phyloP scores from a whole-genome alignment of 2,797 vertebrate species.

The Sebastes matsubarae region DNA sequence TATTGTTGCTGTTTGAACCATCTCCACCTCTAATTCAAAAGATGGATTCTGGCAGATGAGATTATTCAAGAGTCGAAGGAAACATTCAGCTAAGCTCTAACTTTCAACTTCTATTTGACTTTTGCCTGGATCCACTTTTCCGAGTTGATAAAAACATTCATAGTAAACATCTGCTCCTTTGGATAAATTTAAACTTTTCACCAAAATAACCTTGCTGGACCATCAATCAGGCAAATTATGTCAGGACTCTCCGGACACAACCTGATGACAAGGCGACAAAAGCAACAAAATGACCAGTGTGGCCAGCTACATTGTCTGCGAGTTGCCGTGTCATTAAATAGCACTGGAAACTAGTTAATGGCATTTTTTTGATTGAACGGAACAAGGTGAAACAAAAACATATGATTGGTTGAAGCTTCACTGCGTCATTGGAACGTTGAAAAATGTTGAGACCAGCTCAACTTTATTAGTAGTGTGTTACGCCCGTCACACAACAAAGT shows the following conservation, averaged over 20 bases:
- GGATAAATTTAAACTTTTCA: neutral
- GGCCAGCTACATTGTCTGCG: no score
- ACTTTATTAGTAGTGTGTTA: no score
- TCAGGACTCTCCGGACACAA: neutral
- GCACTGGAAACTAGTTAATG: no score
- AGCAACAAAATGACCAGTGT: no score
- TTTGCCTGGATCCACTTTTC: neutral
- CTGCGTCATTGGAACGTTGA: no score
- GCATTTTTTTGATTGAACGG: no score
- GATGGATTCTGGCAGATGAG: neutral
- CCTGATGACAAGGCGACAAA: neutral
- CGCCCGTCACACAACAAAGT: no score
- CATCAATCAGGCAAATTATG: neutral
- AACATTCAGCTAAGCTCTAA: neutral
- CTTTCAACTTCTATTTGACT: fast-evolving
- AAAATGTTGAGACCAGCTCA: no score
- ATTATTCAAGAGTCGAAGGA: neutral
- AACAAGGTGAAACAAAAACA: no score
- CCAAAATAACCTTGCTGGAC: neutral
- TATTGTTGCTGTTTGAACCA: neutral
- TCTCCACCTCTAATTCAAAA: neutral
- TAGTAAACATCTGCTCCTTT: neutral
- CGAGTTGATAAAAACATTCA: neutral
- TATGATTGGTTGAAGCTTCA: no score
- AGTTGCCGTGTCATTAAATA: no score